Conservation (phyloP, 2,888 invertebrate genomes). For the Cataglyphis rosenhaueri region DNA sequence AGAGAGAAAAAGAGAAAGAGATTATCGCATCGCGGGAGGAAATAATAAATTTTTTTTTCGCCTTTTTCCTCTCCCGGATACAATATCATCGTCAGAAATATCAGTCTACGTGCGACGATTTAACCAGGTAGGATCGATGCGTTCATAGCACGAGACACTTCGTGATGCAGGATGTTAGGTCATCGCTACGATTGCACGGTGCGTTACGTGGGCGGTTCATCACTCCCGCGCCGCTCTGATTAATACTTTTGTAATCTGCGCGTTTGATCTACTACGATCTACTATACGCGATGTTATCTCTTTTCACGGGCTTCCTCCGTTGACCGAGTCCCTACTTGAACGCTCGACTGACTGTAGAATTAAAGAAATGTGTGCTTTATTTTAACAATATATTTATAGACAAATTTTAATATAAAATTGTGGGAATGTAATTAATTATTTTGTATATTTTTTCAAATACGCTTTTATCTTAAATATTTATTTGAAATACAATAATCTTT, state of each 20-base stretch:
- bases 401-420: neutral
- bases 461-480: neutral
- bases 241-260: conserved; percentile 70
- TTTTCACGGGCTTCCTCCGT: conserved; percentile 44
- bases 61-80: neutral
- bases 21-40: neutral
- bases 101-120: neutral
- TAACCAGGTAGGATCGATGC: conserved; percentile 40
- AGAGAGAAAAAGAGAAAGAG: too few relatives aligned
- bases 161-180: conserved; percentile 76
- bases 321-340: conserved; percentile 24
- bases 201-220: conserved; percentile 70
- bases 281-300: conserved; percentile 8
- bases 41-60: neutral
- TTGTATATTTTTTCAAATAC: neutral
- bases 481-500: neutral
- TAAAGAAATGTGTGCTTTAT: neutral
- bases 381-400: neutral
- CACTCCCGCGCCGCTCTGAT: conserved; percentile 70
- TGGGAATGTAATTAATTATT: neutral
- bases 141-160: conserved; percentile 56
- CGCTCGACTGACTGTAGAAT: neutral
- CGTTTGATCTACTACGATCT: conserved; percentile 66
- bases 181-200: conserved; percentile 63
- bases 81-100: neutral